Evolutionary conservation across 2,888 invertebrate species (phyloP).

Genomic region (Parnassius apollo): DNA sequence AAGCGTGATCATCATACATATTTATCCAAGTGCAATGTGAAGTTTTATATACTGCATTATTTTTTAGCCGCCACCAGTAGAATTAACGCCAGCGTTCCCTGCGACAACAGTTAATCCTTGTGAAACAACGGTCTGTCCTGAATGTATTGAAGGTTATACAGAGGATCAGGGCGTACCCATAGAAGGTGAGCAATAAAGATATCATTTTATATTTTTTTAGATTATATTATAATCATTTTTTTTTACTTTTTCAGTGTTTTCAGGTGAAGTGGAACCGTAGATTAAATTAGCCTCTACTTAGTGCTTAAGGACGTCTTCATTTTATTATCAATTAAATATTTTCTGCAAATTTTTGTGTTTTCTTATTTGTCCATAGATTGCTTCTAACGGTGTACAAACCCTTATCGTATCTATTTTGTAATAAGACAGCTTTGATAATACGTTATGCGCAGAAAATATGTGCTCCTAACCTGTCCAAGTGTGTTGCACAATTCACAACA

Average conservation of each 20-base stretch:
- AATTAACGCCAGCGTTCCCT: conserved; percentile 63
- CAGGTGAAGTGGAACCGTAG: conserved; percentile 30
- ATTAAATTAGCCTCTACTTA: no score
- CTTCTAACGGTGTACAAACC: no score
- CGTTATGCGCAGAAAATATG: no score
- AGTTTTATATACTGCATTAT: neutral
- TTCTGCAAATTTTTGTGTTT: neutral
- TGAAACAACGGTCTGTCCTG: conserved; percentile 65
- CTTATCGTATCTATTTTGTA: no score
- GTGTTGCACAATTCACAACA: no score
- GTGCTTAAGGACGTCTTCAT: neutral
- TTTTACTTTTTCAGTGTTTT: conserved; percentile 33
- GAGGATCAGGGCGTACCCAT: conserved; percentile 47
- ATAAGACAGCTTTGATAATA: no score
- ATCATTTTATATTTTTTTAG: no score
- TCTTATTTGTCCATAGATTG: no score
- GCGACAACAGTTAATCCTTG: conserved; percentile 65
- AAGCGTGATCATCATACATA: no score
- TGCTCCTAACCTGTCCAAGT: no score
- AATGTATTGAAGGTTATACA: conserved; percentile 60
- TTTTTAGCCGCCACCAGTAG: conserved; percentile 62
- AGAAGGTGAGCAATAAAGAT: conserved; percentile 40
- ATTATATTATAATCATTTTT: neutral
- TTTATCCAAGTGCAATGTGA: neutral
- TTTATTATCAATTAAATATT: neutral